Base-by-base conservation (phyloP, 2,797 vertebrate genomes). In the Morelia viridis region DNA sequence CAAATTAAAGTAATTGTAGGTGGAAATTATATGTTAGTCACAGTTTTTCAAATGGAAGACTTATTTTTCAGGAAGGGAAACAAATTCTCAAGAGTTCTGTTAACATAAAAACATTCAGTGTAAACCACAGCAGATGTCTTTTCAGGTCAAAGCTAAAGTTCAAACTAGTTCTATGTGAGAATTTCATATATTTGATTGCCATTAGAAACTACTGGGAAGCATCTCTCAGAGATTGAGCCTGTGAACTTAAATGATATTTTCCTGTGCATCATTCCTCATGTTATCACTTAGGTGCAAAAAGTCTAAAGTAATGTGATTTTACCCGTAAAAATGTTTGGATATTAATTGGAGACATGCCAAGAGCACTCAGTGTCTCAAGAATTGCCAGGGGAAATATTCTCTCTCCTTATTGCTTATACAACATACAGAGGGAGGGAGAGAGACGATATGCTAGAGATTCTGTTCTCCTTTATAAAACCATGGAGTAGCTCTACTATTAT, bases 51-150 rank as follows among this genome's bases (percentile, higher is more conserved):
- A 90, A 92, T 92, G 94, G 84, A 91, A 26, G 53, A 93, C 94
- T 96, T 65, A 92, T 96, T 96, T 96, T 95, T 93, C 62, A 93
- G 92, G 41, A 80, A 90, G 26, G 58, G 19, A 94, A 96, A 92
- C 87, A 89, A 11, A 62, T 86, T 94, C 65, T 84, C 19, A 57
- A 80, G 88, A 96, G 60, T 84, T 94, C 71, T 94, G 26, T 93
- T 87, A 89, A 62, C 53, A 96, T 80, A 95, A 95, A 94, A 94
- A 11, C 26, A 92, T 93, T 94, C 22, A 4, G 91, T 87, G 3
- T 22, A 86, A 96, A 83, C 28, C 76, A 90, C 8, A 95, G 28
- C 58, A 92, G 65, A 93, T 15, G 83, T 60, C 15, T 89, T 93
- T 92, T 91, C 87, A 89, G 84, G 0, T 91, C 64, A 60, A 2